phyloP scores from a whole-genome alignment of 2,888 invertebrate species.

The Hemaris fuciformis region DNA sequence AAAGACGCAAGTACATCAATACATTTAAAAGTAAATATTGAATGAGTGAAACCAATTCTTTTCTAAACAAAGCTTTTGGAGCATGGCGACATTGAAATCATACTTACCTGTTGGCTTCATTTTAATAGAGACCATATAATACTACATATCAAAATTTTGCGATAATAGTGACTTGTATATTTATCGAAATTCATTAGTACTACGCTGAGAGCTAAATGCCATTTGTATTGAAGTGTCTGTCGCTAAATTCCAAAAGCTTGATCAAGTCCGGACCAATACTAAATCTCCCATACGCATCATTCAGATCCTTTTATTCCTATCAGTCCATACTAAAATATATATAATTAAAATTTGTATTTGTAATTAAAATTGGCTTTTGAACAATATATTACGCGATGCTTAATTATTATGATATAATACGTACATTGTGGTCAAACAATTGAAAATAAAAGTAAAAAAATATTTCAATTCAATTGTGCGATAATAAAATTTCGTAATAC shows the following conservation, averaged over 20 bases:
- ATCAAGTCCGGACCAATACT: slow-evolving; percentile 17
- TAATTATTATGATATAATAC: background rate
- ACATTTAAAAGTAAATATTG: background rate
- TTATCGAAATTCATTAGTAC: background rate
- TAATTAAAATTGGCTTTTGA: background rate
- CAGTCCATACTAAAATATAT: slow-evolving; percentile 30
- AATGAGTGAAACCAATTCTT: background rate
- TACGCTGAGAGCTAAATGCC: background rate
- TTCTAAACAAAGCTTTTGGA: slow-evolving; percentile 3
- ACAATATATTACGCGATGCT: background rate
- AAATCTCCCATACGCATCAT: slow-evolving; percentile 26
- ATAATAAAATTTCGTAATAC: background rate
- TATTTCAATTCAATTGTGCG: background rate
- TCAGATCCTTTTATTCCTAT: slow-evolving; percentile 44
- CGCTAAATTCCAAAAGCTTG: background rate
- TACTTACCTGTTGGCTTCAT: background rate
- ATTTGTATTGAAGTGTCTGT: background rate
- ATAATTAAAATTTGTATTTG: background rate
- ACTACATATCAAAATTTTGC: background rate
- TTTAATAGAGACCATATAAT: background rate
- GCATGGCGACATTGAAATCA: background rate
- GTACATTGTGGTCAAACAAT: background rate
- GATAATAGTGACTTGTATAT: too few species aligned
- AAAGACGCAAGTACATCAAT: background rate
- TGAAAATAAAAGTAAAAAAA: background rate